Evolutionary conservation across 2,113 vertebrate genomes (phyloP).

Genomic region (Etia nguti): DNA sequence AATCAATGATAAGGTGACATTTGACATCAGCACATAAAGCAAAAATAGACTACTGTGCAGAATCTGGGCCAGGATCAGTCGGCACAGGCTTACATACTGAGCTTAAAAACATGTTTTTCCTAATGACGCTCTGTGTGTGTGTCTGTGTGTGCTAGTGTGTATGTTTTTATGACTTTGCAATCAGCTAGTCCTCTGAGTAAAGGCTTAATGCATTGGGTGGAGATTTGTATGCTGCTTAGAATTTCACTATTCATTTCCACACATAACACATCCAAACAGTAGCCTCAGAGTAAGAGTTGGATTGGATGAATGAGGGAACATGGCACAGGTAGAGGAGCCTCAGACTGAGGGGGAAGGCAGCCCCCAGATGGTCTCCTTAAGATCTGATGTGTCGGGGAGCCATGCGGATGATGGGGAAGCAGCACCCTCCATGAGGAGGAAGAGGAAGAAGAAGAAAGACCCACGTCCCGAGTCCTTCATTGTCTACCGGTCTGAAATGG

Average conservation of each 20-base stretch:
- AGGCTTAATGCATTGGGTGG: neutral
- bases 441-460: slow-evolving; percentile 86
- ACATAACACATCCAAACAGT: neutral
- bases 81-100: neutral
- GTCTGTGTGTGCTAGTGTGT: neutral
- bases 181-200: neutral
- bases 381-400: slow-evolving; percentile 60
- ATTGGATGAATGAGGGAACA: slow-evolving; percentile 10
- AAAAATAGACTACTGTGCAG: neutral
- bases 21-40: neutral
- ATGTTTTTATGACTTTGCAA: neutral
- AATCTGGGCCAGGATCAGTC: slow-evolving; percentile 29
- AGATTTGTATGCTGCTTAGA: neutral
- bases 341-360: slow-evolving; percentile 66
- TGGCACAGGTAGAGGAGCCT: slow-evolving; percentile 66
- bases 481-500: slow-evolving; percentile 86
- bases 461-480: slow-evolving; percentile 92
- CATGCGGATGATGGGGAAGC: slow-evolving; percentile 78
- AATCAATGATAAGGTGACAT: neutral
- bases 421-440: slow-evolving; percentile 78
- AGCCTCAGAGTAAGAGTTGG: neutral
- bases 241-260: neutral
- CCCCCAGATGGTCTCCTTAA: slow-evolving; percentile 66
- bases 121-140: neutral
- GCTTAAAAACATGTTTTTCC: neutral